Base-by-base conservation (phyloP, 2,113 vertebrate species). In the Rousettus leschenaultii region DNA sequence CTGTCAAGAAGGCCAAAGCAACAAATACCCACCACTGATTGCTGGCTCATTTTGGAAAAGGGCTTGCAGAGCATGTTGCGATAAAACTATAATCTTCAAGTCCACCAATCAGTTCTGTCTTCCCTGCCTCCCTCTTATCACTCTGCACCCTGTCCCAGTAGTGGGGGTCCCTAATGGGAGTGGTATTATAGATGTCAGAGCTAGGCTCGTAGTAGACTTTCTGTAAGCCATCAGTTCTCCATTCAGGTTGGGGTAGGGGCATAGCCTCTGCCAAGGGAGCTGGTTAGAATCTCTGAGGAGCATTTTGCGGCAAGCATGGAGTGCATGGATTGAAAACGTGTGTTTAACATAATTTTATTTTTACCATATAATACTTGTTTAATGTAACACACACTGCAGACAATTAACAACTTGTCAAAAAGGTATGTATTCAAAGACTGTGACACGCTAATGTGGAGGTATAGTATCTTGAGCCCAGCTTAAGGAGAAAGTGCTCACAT, bases 21-120 rank as follows among this genome's bases (percentile, higher is more conserved):
- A 35, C 68, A 48, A 45, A 13, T 30, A 28, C 40, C n/a, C 15
- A 10, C 40, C 40, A 75, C 28, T 53, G 28, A 77, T 61, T 5
- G 7, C 70, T 24, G 40, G 48, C n/a, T 88, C 14, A 2, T 43
- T 77, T 83, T 83, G 11, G 28, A 77, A 93, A 89, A 77, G 22
- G 61, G 61, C 40, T 48, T 53, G 9, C 15, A 51, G 28, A 45
- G 57, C 6, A 57, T 0, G 0, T 9, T 28, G 13, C 11, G 21
- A 18, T 48, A 40, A 75, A 75, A 57, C 61, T 43, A 3, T 14
- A 51, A 18, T 71, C 38, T 26, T 80, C 26, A 84, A 21, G 19
- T 28, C 61, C 30, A 66, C 6, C 6, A 5, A 33, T 51, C 40
- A 35, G 40, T 43, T 51, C 18, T 5, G 13, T 45, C 51, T 80